Base-by-base conservation (phyloP, 2,888 invertebrate genomes). In the Pyrrhia umbra region DNA sequence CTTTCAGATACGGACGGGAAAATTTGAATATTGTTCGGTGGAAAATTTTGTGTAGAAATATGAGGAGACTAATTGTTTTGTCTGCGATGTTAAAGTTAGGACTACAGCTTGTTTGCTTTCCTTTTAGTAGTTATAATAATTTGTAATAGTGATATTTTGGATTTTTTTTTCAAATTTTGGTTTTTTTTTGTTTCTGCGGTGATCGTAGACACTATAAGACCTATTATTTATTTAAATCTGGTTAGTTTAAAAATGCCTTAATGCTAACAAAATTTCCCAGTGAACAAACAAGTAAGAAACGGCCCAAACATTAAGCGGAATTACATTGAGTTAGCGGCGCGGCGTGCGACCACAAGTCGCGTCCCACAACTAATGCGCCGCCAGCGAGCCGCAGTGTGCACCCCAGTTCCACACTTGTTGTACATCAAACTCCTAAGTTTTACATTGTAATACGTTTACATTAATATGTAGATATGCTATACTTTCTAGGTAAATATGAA, bases 281-380 rank as follows among this genome's bases (percentile, higher is more conserved):
- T 46, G 64, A 63, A 71, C 18, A 18, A 37, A 42, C 15, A 40
- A 39, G 25, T 61, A 39, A 40, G 43, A n/a, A 64, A 30, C 27
- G 62, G n/a, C 39, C 30, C 42, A 39, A 47, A 52, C 55, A 73
- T 68, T 59, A 61, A 39, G 46, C 25, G 23, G 63, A 47, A 25
- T 62, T 21, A 50, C 52, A 16, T 30, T 56, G 18, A 63, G 62
- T 70, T 61, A 68, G 67, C 62, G 55, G 45, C 59, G 50, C 51
- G n/a, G 60, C 56, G 56, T 59, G 78, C 43, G 69, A 79, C 82
- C 82, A 66, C 80, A 69, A 63, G 57, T 8, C 49, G 68, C 55
- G 47, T 8, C 56, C 34, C 51, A 10, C 68, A 6, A 42, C 67
- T 63, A 68, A 69, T 73, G 58, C n/a, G 40, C 79, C 67, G 71